Percentiles rank a stretch among this genome's conserved stretches.
phyloP scores from a whole-genome alignment of 2,113 vertebrate genomes.

The Xenopus laevis region DNA sequence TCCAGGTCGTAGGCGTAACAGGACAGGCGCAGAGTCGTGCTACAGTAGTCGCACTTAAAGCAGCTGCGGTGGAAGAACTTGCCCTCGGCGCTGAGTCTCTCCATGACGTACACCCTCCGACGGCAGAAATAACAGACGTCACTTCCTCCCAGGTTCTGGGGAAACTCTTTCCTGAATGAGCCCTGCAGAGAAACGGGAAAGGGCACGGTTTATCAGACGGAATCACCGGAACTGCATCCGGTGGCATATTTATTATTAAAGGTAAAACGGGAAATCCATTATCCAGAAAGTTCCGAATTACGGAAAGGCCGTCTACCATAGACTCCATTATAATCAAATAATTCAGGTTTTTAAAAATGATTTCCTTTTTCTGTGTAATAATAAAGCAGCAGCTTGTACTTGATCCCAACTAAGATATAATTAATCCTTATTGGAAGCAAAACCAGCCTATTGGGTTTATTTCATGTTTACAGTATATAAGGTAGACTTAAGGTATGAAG shows the following conservation, averaged over 20 bases:
- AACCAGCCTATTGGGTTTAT: too few relatives aligned
- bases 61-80: constrained; percentile 98
- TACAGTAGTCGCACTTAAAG: constrained; percentile 94
- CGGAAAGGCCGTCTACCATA: constrained; percentile 93
- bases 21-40: constrained; percentile 85
- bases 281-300: constrained; percentile 92
- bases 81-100: constrained; percentile 90
- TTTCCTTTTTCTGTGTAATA: too few relatives aligned
- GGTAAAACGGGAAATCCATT: constrained; percentile 98
- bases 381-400: too few relatives aligned
- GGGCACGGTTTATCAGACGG: too few relatives aligned
- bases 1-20: constrained; percentile 90
- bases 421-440: too few relatives aligned
- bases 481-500: too few relatives aligned
- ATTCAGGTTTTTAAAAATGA: too few relatives aligned
- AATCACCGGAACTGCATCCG: constrained; percentile 75
- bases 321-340: too few relatives aligned
- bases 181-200: constrained; percentile 62
- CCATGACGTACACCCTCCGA: constrained; percentile 95
- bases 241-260: constrained; percentile 61
- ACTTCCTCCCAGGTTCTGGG: constrained; percentile 91
- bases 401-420: too few relatives aligned
- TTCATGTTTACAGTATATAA: too few relatives aligned
- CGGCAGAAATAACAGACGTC: constrained; percentile 95
- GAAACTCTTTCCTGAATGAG: constrained; percentile 92